Evolutionary conservation across 2,888 invertebrate species (phyloP), one percentile per base, ranked within the genome.

Genomic region (Vanessa cardui): DNA sequence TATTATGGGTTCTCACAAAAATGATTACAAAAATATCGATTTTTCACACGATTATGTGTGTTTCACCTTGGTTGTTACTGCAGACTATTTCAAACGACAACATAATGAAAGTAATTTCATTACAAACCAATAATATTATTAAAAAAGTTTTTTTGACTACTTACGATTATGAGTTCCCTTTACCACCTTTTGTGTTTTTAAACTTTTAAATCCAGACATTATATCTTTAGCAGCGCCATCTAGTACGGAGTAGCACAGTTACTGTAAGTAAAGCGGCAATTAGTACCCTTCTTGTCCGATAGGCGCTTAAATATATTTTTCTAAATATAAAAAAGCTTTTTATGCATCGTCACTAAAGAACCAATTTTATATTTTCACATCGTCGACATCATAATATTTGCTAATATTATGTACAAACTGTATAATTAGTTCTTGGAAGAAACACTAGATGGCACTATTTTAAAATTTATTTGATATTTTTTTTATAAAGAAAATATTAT

Each of bases 201-300:
- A 16, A 18, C 16, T 0, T 47, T 47, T 47, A 5, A 7, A n/a
- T 47, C 7, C 18, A n/a, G 20, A 8, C 7, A 31, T 4, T 4
- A 31, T 20, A 12, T 39, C 39, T 39, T 39, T 2, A 39, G 5
- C 16, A 74, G 69, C 76, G 78, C 78, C 78, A 78, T 73, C 76
- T 78, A 56, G 71, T 71, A 79, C 72, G 72, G 73, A 82, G 79
- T 86, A 87, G 89, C 73, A 1, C 9, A 15, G 16, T 33, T 52
- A 31, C 18, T 18, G 4, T 20, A 18, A 15, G 45, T 52, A 31
- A 56, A 61, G 50, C 33, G 58, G 12, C 9, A 44, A 16, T 33
- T 44, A 59, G 18, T 60, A 47, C 12, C n/a, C n/a, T 31, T 18
- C 3, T 6, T 54, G n/a, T 54, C 31, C 21, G 1, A 3, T 44